Evolutionary conservation across 92 coral and sea anemone genomes (phyloP), one percentile per base, ranked within the genome.

Genomic region (Pocillopora meandrina): DNA sequence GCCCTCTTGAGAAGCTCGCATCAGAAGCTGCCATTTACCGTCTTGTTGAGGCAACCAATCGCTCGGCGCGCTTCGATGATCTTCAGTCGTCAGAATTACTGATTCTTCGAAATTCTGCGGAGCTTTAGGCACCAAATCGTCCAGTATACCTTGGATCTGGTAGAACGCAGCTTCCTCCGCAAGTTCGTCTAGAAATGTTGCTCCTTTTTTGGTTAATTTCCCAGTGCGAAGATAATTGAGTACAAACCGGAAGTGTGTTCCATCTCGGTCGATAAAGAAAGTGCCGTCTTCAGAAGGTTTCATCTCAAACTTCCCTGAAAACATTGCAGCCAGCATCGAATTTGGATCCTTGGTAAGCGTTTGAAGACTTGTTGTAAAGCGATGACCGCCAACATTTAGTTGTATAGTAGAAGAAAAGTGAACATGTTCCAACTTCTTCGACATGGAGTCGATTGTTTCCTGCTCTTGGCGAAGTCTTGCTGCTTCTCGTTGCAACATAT

Each of bases 161-260:
- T 90, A 92, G 78, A 92, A 92, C 76, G 81, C 68, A 9, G 95
- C 96, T 75, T 93, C 96, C 8, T 79, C 84, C 6, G 76, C 80
- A 15, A 93, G 89, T 68, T 93, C 92, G 13, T 75, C 85, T 58
- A 18, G 42, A 42, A 18, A 77, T 12, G 71, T 62, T 8, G 71
- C 81, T 0, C 71, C 71, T 23, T 67, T 0, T 35, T 70, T n/a
- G 81, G 71, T 42, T 9, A 77, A 23, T 21, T 77, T 58, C 0
- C 81, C 81, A 3, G 6, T n/a, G 1, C 81, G 81, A 36, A 77
- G 81, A 34, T 77, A 77, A 42, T 77, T 77, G 12, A 76, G 80
- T 61, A 76, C 31, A 13, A 61, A 76, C 56, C 80, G 80, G 80
- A 76, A 76, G 80, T 77, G 59, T 9, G 81, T 77, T 36, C 81